phyloP scores from a whole-genome alignment of 2,113 vertebrate genomes.

The Arothron firmamentum region DNA sequence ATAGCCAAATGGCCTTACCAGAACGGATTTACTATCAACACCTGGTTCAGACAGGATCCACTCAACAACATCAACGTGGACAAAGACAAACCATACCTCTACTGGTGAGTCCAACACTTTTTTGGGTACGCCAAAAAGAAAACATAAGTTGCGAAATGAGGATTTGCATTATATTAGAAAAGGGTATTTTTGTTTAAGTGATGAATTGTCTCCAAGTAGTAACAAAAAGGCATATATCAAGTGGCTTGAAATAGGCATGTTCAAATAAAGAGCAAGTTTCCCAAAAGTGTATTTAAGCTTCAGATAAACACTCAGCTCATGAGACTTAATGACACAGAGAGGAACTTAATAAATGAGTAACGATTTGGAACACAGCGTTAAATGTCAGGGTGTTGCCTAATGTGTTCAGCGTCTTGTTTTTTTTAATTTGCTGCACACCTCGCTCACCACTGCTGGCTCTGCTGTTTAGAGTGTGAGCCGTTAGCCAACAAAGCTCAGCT shows the following conservation, averaged over 20 bases:
- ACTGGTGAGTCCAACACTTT: slow-evolving; percentile 83
- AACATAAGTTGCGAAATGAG: too few relatives aligned
- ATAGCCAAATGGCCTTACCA: slow-evolving; percentile 99
- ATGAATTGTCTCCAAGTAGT: too few relatives aligned
- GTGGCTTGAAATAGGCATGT: too few relatives aligned
- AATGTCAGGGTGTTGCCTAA: slow-evolving; percentile 53
- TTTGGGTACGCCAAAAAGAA: not conserved
- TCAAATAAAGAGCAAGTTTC: too few relatives aligned
- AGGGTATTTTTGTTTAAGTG: too few relatives aligned
- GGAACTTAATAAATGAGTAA: too few relatives aligned
- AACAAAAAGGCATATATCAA: too few relatives aligned
- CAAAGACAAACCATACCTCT: slow-evolving; percentile 99
- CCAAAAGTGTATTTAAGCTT: too few relatives aligned
- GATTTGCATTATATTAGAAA: too few relatives aligned
- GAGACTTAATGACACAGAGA: too few relatives aligned
- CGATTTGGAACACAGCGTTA: slow-evolving; percentile 21
- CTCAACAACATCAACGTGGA: slow-evolving; percentile 99
- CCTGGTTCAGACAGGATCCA: slow-evolving; percentile 99
- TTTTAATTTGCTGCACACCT: too few relatives aligned
- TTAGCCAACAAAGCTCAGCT: slow-evolving; percentile 57
- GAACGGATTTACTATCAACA: slow-evolving; percentile 98
- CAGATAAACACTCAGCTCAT: slow-evolving; percentile 38
- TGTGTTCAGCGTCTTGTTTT: not conserved
- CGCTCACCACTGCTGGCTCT: slow-evolving; percentile 10
- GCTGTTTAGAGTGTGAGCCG: slow-evolving; percentile 34